Percentiles rank a stretch among this genome's conserved stretches.
Evolutionary conservation across 2,888 invertebrate species (phyloP).

Genomic region (Macroteleia sp.): DNA sequence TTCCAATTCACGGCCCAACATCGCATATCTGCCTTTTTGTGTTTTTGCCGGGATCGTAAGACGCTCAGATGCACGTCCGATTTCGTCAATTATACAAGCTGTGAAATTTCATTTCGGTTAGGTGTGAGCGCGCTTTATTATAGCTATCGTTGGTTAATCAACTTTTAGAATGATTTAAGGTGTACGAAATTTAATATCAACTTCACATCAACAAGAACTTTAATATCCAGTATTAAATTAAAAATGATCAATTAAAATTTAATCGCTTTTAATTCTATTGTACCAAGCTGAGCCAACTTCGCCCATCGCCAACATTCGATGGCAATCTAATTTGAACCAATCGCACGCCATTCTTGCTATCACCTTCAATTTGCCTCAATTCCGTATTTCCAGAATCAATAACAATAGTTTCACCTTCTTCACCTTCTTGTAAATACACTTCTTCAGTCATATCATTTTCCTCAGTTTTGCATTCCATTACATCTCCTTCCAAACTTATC

Average conservation of each 20-base stretch:
- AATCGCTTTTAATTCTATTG: conserved; percentile 70
- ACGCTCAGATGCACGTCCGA: neutral
- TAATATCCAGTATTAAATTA: too few species aligned
- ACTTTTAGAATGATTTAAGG: too few species aligned
- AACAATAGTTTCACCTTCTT: conserved; percentile 73
- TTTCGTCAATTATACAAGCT: neutral
- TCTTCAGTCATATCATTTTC: conserved; percentile 73
- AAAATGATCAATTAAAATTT: too few species aligned
- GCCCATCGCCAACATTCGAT: conserved; percentile 71
- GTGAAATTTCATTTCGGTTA: too few species aligned
- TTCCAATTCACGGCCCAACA: conserved; percentile 6
- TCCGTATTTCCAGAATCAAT: conserved; percentile 75
- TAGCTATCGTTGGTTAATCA: too few species aligned
- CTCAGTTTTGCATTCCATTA: conserved; percentile 76
- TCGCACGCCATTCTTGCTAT: conserved; percentile 76
- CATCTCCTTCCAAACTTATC: conserved; percentile 67
- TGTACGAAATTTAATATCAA: too few species aligned
- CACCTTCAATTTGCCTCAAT: conserved; percentile 75
- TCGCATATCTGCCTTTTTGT: neutral
- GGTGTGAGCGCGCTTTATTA: too few species aligned
- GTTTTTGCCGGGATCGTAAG: neutral
- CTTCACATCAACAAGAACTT: too few species aligned
- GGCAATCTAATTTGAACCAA: conserved; percentile 81
- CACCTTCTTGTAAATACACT: conserved; percentile 78
- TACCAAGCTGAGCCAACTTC: conserved; percentile 80